A percentile compares a stretch with the other conserved stretches of the same genome.
These are phyloP conservation scores for Eurosta solidaginis DNA, from an alignment of 1,140 invertebrate genomes.

Conservation along the genomic window DNA sequence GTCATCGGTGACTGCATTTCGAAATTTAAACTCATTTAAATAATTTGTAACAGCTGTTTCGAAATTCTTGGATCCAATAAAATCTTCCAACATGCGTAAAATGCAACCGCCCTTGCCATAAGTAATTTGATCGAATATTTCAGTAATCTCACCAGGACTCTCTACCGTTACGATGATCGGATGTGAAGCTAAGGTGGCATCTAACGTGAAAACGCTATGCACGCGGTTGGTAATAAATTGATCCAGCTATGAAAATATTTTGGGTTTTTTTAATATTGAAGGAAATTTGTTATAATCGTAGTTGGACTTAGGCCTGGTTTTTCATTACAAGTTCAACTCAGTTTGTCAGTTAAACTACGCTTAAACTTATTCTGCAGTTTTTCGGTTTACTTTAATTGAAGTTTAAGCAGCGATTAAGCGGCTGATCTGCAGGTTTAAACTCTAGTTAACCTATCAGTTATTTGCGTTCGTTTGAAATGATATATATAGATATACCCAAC, in stretches of 20 bases:
- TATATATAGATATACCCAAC: no score
- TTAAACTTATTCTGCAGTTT: no score
- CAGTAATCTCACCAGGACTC: constrained; percentile 86
- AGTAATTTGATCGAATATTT: constrained; percentile 90
- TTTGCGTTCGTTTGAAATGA: no score
- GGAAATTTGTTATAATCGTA: neutral
- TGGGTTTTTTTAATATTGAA: neutral
- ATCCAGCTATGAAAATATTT: constrained; percentile 57
- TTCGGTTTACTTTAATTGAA: no score
- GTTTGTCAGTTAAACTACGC: no score
- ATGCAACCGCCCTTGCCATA: constrained; percentile 92
- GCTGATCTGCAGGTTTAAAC: no score
- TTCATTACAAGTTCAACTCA: no score
- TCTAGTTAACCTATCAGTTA: no score
- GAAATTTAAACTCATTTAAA: constrained; percentile 71
- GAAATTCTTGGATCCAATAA: constrained; percentile 79
- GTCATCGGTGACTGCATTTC: constrained; percentile 81
- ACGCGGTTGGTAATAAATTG: constrained; percentile 77
- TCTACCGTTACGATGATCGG: constrained; percentile 82
- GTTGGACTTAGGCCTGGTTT: neutral
- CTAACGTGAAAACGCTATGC: constrained; percentile 74
- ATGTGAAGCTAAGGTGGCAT: constrained; percentile 83
- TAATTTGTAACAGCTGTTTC: constrained; percentile 74
- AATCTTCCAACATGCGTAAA: constrained; percentile 86
- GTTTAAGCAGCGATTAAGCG: constrained; percentile 29